Percentiles rank a stretch among this genome's conserved stretches.
Evolutionary conservation across 2,113 vertebrate genomes (phyloP).

Genomic region (Gopherus flavomarginatus): DNA sequence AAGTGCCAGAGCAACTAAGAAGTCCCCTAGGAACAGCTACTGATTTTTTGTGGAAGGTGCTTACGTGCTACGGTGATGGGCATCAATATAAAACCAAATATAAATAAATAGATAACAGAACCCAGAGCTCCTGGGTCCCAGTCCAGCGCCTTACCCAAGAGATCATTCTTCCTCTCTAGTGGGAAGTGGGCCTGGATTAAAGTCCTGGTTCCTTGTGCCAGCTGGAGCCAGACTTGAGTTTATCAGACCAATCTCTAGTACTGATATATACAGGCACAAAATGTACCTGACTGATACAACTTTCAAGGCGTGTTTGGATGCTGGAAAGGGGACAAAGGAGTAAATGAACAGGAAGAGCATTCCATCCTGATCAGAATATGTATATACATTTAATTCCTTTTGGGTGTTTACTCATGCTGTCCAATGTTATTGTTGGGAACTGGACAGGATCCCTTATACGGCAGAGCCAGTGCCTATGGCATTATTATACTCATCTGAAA

Average conservation of each 20-base stretch:
- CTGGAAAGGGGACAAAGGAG: not conserved
- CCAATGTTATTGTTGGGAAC: conserved; percentile 42
- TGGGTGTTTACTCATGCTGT: not conserved
- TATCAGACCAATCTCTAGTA: not conserved
- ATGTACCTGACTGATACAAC: not conserved
- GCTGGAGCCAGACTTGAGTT: not conserved
- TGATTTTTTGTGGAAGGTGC: not conserved
- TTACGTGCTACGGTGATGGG: not conserved
- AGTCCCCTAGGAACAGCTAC: not conserved
- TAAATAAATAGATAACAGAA: not conserved
- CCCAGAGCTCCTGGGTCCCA: not conserved
- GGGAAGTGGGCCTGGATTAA: not conserved
- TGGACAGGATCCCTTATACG: conserved; percentile 66
- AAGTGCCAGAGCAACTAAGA: not conserved
- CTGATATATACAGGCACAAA: not conserved
- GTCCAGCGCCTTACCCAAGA: not conserved
- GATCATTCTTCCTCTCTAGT: not conserved
- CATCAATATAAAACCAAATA: not conserved
- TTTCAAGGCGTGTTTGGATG: not conserved
- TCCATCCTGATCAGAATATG: not conserved
- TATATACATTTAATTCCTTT: not conserved
- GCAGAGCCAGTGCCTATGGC: conserved; percentile 60
- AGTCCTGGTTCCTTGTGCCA: not conserved
- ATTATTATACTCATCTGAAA: conserved; percentile 75
- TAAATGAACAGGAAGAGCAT: not conserved